Conservation (phyloP, 2,797 vertebrate species). For the Epinephelus malabaricus region DNA sequence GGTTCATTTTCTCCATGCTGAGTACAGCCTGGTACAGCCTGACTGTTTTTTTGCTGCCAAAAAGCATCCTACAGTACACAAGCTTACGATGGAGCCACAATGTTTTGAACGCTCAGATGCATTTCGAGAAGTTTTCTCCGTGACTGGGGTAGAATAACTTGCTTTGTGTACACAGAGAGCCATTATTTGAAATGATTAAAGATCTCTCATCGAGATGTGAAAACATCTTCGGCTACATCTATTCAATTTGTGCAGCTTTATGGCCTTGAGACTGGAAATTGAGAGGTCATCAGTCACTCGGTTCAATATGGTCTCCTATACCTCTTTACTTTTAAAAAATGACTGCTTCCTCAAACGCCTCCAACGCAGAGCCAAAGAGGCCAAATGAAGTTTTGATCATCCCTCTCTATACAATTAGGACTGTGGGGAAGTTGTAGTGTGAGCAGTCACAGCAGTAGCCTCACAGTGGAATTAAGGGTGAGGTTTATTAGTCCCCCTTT, state of each 20-base stretch:
- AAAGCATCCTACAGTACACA: constrained; percentile 46
- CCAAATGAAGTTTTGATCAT: constrained; percentile 73
- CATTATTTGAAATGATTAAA: constrained; percentile 53
- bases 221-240: constrained; percentile 48
- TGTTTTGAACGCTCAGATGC: constrained; percentile 19
- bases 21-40: constrained; percentile 78
- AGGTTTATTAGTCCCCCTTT: constrained; percentile 86
- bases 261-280: constrained; percentile 47
- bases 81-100: constrained; percentile 40
- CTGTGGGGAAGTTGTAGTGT: constrained; percentile 67
- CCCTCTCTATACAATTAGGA: constrained; percentile 64
- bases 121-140: constrained; percentile 35
- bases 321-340: constrained; percentile 41
- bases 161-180: constrained; percentile 21
- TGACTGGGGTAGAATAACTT: not conserved
- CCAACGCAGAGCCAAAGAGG: constrained; percentile 44
- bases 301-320: constrained; percentile 50
- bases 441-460: constrained; percentile 75
- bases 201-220: constrained; percentile 20
- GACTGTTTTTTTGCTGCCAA: constrained; percentile 59
- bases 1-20: constrained; percentile 85
- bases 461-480: constrained; percentile 82
- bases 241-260: constrained; percentile 48
- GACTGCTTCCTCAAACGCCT: constrained; percentile 32
- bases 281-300: constrained; percentile 57